These are phyloP conservation scores for Castor canadensis DNA, from an alignment of 2,113 vertebrate genomes.

Conservation along the genomic window DNA sequence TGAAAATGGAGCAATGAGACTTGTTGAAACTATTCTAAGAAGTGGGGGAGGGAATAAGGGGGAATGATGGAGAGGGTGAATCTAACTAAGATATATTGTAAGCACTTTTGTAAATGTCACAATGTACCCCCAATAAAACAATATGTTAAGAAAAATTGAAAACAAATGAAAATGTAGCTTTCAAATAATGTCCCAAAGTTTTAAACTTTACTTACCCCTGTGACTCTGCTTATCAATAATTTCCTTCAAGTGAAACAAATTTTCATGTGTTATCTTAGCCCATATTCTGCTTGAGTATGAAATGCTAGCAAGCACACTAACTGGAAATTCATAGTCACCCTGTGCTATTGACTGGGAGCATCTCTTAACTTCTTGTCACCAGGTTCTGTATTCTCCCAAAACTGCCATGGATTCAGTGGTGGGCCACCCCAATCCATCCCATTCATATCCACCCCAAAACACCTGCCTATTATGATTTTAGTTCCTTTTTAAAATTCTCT, in stretches of 20 bases:
- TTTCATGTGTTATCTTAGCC: neutral
- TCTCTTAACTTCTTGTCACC: neutral
- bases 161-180: neutral
- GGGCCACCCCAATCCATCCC: neutral
- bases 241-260: neutral
- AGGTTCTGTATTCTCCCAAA: neutral
- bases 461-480: neutral
- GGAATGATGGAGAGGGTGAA: too few species aligned
- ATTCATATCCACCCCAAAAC: fast-evolving
- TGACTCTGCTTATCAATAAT: neutral
- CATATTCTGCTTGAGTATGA: neutral
- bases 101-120: too few species aligned
- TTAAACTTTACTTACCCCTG: neutral
- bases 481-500: neutral
- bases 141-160: too few species aligned
- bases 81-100: too few species aligned
- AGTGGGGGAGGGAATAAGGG: too few species aligned
- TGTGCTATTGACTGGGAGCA: fast-evolving
- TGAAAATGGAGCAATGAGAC: too few species aligned
- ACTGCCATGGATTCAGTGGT: neutral
- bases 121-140: too few species aligned
- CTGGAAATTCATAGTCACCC: neutral
- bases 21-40: too few species aligned
- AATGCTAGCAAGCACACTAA: neutral
- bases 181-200: neutral